Percentiles rank a stretch among this genome's conserved stretches.
Evolutionary conservation across 2,797 vertebrate species (phyloP).

Genomic region (Sebastes matsubarae): DNA sequence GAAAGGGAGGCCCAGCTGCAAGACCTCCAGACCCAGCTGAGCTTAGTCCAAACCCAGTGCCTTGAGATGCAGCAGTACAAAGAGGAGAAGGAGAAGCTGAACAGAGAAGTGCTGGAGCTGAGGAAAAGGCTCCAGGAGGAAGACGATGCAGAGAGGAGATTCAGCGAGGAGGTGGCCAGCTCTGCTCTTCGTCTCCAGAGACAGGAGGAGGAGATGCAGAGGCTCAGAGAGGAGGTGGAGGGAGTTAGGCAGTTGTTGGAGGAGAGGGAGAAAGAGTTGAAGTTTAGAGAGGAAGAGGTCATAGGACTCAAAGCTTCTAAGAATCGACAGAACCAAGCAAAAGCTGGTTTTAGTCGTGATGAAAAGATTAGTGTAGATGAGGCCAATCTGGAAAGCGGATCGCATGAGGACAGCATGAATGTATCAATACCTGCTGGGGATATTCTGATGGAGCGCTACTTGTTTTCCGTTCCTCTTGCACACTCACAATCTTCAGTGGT

Average conservation of each 20-base stretch:
- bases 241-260: constrained; percentile 66
- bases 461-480: constrained; percentile 67
- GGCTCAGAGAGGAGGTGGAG: constrained; percentile 62
- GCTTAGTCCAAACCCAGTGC: constrained; percentile 70
- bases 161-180: constrained; percentile 53
- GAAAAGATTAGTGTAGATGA: constrained; percentile 21
- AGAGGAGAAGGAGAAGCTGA: constrained; percentile 82
- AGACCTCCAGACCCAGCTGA: constrained; percentile 70
- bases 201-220: constrained; percentile 61
- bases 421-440: constrained; percentile 45
- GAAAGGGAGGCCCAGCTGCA: constrained; percentile 74
- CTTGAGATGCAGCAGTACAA: constrained; percentile 79
- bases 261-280: constrained; percentile 63
- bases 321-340: constrained; percentile 68
- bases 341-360: constrained; percentile 33
- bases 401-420: constrained; percentile 45
- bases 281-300: constrained; percentile 62
- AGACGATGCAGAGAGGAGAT: constrained; percentile 50
- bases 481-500: constrained; percentile 57
- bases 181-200: constrained; percentile 59
- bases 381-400: constrained; percentile 34
- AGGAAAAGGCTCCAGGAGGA: constrained; percentile 71
- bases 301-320: constrained; percentile 65
- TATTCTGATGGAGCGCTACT: constrained; percentile 83
- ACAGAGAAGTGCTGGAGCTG: constrained; percentile 79